These are phyloP conservation scores for Tiaroga cobitis DNA, from an alignment of 2,797 vertebrate species.

Conservation along the genomic window DNA sequence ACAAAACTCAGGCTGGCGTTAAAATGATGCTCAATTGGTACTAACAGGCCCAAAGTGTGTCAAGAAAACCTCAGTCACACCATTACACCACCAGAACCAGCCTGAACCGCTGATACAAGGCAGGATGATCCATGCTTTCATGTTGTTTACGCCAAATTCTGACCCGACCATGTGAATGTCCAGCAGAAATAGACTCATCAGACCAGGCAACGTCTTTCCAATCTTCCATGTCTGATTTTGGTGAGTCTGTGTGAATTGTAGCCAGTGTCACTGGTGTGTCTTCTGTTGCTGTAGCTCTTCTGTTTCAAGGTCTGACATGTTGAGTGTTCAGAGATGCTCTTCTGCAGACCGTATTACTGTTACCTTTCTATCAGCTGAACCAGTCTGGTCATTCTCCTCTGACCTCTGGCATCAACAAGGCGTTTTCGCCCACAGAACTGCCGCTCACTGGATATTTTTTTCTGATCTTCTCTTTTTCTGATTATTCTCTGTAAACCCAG, in stretches of 20 bases:
- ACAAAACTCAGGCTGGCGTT: background rate
- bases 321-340: too few relatives aligned
- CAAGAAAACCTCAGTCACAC: background rate
- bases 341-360: background rate
- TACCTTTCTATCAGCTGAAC: slow-evolving; percentile 46
- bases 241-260: background rate
- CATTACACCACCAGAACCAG: background rate
- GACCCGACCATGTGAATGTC: slow-evolving; percentile 37
- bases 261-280: background rate
- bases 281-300: background rate
- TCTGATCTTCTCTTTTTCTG: background rate
- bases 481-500: background rate
- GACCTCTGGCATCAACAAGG: slow-evolving; percentile 56
- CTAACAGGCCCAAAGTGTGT: background rate
- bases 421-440: slow-evolving; percentile 22
- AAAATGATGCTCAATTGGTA: background rate
- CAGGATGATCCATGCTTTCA: slow-evolving; percentile 40
- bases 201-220: too few relatives aligned
- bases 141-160: slow-evolving; percentile 55
- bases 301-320: too few relatives aligned
- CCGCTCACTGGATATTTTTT: background rate
- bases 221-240: background rate
- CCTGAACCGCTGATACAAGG: background rate
- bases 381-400: slow-evolving; percentile 45
- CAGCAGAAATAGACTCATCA: too few relatives aligned